Percentiles rank a stretch among this genome's conserved stretches.
Conservation (phyloP, 2,797 vertebrate species). For the Florisuga fusca region DNA sequence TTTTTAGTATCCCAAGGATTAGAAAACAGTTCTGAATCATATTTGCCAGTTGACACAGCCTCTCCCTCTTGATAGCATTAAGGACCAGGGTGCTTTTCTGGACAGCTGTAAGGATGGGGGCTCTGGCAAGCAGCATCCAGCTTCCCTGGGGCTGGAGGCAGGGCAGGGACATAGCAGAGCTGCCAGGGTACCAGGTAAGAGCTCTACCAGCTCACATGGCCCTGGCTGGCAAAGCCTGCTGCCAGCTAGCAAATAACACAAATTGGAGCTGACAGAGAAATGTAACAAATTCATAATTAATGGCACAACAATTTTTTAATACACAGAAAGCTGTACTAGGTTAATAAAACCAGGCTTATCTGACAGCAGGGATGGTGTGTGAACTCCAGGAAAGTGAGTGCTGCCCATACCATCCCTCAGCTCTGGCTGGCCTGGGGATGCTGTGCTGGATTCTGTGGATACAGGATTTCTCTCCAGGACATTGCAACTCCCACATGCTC, state of each 20-base stretch:
- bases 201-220: not conserved
- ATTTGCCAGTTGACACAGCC: not conserved
- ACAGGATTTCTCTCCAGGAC: slow-evolving; percentile 40
- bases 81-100: not conserved
- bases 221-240: not conserved
- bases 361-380: not conserved
- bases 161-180: not conserved
- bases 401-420: not conserved
- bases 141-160: not conserved
- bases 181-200: not conserved
- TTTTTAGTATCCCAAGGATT: not conserved
- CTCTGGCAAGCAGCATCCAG: not conserved
- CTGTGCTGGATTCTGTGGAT: fast-evolving
- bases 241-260: not conserved
- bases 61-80: not conserved
- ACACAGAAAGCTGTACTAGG: slow-evolving; percentile 33
- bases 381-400: not conserved
- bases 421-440: not conserved
- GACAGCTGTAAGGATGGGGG: not conserved
- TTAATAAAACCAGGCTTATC: slow-evolving; percentile 41
- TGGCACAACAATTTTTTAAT: slow-evolving; percentile 53
- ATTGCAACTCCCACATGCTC: not conserved
- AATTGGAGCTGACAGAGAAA: slow-evolving; percentile 45
- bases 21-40: not conserved
- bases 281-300: slow-evolving; percentile 66